These are phyloP conservation scores for Helicoverpa assulta DNA, from an alignment of 2,888 invertebrate genomes.

Conservation along the genomic window DNA sequence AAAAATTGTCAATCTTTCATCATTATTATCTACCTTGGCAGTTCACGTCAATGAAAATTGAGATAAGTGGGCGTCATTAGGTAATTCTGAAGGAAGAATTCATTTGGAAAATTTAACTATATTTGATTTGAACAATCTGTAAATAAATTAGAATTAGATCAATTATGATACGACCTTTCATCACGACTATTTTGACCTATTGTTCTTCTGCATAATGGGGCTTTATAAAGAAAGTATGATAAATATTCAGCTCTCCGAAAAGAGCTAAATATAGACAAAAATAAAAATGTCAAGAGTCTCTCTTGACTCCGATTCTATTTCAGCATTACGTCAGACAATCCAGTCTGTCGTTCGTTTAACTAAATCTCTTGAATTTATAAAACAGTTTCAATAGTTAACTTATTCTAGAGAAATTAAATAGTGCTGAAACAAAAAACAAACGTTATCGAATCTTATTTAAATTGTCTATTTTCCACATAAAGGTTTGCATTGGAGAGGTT, in stretches of 20 bases:
- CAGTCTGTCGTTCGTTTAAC: background rate
- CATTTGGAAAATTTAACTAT: constrained; percentile 17
- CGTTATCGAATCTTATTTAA: background rate
- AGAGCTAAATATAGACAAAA: background rate
- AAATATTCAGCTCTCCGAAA: background rate
- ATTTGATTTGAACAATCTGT: constrained; percentile 9
- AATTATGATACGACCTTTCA: background rate
- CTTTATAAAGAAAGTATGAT: too few relatives aligned
- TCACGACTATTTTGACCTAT: background rate
- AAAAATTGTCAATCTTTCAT: constrained; percentile 38
- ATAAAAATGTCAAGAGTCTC: background rate
- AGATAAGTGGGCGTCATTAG: constrained; percentile 31
- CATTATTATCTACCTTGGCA: constrained; percentile 35
- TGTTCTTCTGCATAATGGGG: too few relatives aligned
- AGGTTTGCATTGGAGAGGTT: background rate
- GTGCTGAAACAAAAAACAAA: background rate
- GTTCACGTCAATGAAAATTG: constrained; percentile 49
- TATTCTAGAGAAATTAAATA: background rate
- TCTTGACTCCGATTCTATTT: background rate
- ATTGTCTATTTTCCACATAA: background rate
- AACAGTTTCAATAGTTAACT: background rate
- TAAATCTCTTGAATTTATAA: background rate
- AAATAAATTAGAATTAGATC: constrained; percentile 22
- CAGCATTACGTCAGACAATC: background rate
- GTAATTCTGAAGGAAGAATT: constrained; percentile 35